A percentile compares a stretch with the other conserved stretches of the same genome.
Conservation (phyloP, 2,797 vertebrate species). For the Neomorphus geoffroyi region DNA sequence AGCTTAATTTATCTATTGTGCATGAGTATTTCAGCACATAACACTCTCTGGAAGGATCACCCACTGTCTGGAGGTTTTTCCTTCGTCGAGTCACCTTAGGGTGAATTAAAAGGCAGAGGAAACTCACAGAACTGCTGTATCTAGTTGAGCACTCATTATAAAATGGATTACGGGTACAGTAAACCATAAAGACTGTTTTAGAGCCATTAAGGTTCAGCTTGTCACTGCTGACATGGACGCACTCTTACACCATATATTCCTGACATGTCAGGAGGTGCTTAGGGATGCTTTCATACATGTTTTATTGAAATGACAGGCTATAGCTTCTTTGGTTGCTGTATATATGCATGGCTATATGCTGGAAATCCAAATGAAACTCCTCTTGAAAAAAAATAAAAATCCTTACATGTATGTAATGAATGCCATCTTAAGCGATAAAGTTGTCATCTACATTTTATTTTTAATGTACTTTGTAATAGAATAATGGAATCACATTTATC, state of each 20-base stretch:
- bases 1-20: slow-evolving; percentile 33
- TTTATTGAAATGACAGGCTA: slow-evolving; percentile 68
- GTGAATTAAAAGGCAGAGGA: slow-evolving; percentile 32
- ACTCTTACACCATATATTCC: slow-evolving; percentile 42
- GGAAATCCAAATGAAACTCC: slow-evolving; percentile 44
- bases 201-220: slow-evolving; percentile 63
- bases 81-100: not conserved
- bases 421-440: slow-evolving; percentile 12
- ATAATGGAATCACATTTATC: slow-evolving; percentile 10
- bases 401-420: not conserved
- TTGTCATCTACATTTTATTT: not conserved
- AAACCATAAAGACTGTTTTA: slow-evolving; percentile 62
- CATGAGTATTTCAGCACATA: not conserved
- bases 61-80: slow-evolving; percentile 7
- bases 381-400: not conserved
- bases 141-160: slow-evolving; percentile 56
- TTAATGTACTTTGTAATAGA: slow-evolving; percentile 36
- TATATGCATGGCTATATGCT: not conserved
- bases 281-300: slow-evolving; percentile 63
- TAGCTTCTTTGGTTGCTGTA: slow-evolving; percentile 18
- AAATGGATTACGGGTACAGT: slow-evolving; percentile 27
- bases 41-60: not conserved
- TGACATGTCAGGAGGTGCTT: slow-evolving; percentile 58
- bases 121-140: not conserved
- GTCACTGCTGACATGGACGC: slow-evolving; percentile 53